phyloP scores from a whole-genome alignment of 2,888 invertebrate genomes.

The Plusia festucae region DNA sequence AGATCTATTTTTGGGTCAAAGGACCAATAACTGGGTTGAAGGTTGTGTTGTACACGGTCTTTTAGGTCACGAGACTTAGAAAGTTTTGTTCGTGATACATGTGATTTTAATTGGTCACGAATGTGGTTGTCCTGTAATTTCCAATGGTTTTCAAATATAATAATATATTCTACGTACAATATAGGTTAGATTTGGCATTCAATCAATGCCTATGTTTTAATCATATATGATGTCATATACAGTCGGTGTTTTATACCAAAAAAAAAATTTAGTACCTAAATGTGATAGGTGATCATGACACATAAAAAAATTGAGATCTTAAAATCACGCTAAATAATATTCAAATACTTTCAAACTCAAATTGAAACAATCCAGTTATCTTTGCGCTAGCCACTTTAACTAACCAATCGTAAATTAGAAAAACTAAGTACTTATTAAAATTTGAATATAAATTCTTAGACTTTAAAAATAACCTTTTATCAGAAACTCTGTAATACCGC shows the following conservation, averaged over 20 bases:
- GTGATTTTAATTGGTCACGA: slow-evolving; percentile 1
- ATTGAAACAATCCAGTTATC: background rate
- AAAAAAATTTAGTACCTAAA: too few relatives aligned
- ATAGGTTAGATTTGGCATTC: too few relatives aligned
- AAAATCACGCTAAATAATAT: too few relatives aligned
- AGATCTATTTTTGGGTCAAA: slow-evolving; percentile 27
- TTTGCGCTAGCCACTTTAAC: background rate
- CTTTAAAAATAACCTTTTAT: background rate
- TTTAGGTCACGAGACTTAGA: background rate
- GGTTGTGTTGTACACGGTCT: slow-evolving; percentile 3
- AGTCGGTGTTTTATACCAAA: too few relatives aligned
- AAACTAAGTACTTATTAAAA: background rate
- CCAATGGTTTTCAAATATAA: background rate
- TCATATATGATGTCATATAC: too few relatives aligned
- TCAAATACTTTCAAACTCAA: too few relatives aligned
- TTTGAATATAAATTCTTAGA: background rate
- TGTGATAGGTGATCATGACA: too few relatives aligned
- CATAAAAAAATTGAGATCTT: too few relatives aligned
- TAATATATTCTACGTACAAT: too few relatives aligned
- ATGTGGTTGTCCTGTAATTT: background rate
- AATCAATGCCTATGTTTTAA: too few relatives aligned
- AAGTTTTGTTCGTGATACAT: slow-evolving; percentile 5
- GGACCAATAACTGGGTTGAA: slow-evolving; percentile 4
- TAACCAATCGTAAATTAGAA: background rate
- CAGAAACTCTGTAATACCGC: background rate